Evolutionary conservation across 1,140 invertebrate genomes (phyloP).

Genomic region (Lepidotrigona ventralis): DNA sequence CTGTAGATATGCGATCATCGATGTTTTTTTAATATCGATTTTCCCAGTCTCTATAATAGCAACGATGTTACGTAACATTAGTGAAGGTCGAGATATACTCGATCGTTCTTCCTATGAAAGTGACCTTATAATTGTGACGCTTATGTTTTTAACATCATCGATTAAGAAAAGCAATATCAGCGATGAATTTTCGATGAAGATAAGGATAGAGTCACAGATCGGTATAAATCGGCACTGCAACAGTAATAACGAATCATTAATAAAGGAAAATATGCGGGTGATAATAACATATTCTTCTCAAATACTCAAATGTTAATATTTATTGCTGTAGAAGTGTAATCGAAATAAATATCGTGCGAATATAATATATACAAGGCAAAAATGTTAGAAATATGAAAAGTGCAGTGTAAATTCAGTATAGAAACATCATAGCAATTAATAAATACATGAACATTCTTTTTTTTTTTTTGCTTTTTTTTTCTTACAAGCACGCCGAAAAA

Average conservation of each 20-base stretch:
- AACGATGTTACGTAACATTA: conserved; percentile 37
- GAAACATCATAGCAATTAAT: conserved; percentile 26
- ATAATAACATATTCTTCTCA: background rate
- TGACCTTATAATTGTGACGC: background rate
- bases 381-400: conserved; percentile 17
- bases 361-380: conserved; percentile 25
- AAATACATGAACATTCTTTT: background rate
- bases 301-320: conserved; percentile 43
- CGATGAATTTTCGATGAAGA: background rate
- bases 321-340: conserved; percentile 54
- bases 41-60: conserved; percentile 12
- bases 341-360: conserved; percentile 47
- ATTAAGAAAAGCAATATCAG: no score
- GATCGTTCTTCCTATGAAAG: background rate
- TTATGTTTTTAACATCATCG: background rate
- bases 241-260: background rate
- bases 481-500: background rate
- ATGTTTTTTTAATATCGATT: conserved; percentile 40
- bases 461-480: background rate
- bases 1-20: conserved; percentile 15
- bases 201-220: background rate
- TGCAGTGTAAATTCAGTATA: conserved; percentile 29
- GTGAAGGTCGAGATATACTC: conserved; percentile 26
- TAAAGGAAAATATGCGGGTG: background rate
- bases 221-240: background rate